A percentile compares a stretch with the other conserved stretches of the same genome.
phyloP scores from a whole-genome alignment of 2,888 invertebrate species.

The Meandrusa payeni region DNA sequence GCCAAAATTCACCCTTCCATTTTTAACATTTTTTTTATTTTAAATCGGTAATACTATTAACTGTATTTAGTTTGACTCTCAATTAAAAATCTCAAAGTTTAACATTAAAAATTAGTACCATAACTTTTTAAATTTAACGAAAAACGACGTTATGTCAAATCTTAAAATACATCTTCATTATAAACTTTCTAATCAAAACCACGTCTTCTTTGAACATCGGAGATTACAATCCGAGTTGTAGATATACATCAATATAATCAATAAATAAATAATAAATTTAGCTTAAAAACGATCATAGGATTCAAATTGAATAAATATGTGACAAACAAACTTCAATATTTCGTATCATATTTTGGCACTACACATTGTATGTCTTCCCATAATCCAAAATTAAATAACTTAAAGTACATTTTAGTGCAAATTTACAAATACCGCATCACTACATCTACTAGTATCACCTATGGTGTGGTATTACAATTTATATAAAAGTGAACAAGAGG shows the following conservation, averaged over 20 bases:
- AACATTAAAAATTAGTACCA: neutral
- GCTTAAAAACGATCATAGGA: too few species aligned
- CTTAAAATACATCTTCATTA: neutral
- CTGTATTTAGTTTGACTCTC: too few species aligned
- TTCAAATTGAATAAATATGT: neutral
- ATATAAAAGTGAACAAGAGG: constrained; percentile 82
- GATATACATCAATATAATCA: too few species aligned
- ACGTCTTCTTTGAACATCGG: too few species aligned
- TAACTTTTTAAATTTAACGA: too few species aligned
- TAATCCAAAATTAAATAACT: constrained; percentile 41
- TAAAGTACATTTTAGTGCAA: constrained; percentile 57
- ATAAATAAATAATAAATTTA: too few species aligned
- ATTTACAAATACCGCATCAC: constrained; percentile 48
- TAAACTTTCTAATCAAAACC: neutral
- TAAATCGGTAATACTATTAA: too few species aligned
- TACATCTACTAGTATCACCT: constrained; percentile 59
- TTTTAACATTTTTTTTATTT: neutral
- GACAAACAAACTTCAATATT: constrained; percentile 18
- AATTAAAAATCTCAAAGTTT: too few species aligned
- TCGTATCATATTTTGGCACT: constrained; percentile 61
- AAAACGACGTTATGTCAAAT: too few species aligned
- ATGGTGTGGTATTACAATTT: constrained; percentile 73
- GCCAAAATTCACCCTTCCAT: neutral
- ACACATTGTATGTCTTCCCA: constrained; percentile 54
- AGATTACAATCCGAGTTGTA: too few species aligned